A percentile compares a stretch with the other conserved stretches of the same genome.
Evolutionary conservation across 2,113 vertebrate species (phyloP).

Genomic region (Pterophyllum scalare): DNA sequence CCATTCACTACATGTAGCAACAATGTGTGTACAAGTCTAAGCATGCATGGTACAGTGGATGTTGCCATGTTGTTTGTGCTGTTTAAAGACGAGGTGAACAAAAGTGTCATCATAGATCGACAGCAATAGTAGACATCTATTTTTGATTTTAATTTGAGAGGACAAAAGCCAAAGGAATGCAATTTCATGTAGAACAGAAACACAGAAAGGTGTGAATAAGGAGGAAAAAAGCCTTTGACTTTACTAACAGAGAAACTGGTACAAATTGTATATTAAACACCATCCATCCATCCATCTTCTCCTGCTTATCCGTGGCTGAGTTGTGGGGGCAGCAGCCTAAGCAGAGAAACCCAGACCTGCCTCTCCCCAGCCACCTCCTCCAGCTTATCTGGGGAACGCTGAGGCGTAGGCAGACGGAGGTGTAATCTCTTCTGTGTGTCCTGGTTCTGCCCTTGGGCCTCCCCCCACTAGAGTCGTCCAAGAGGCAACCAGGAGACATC

Average conservation of each 20-base stretch:
- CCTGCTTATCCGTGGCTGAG: too few relatives aligned
- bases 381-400: too few relatives aligned
- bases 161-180: neutral
- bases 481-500: too few relatives aligned
- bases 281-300: too few relatives aligned
- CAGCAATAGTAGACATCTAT: neutral
- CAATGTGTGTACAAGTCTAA: neutral
- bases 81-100: neutral
- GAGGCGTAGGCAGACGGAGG: too few relatives aligned
- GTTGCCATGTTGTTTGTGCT: neutral
- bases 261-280: neutral
- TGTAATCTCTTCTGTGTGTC: too few relatives aligned
- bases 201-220: neutral
- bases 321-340: too few relatives aligned
- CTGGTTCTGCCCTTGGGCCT: too few relatives aligned
- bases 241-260: neutral
- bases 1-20: neutral
- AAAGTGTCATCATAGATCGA: neutral
- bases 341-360: too few relatives aligned
- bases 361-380: too few relatives aligned
- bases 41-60: neutral
- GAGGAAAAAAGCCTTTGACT: neutral
- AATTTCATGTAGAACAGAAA: accelerated
- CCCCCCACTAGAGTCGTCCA: too few relatives aligned
- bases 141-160: neutral